phyloP scores from a whole-genome alignment of 1,140 invertebrate species.

The Lepidurus packardi region DNA sequence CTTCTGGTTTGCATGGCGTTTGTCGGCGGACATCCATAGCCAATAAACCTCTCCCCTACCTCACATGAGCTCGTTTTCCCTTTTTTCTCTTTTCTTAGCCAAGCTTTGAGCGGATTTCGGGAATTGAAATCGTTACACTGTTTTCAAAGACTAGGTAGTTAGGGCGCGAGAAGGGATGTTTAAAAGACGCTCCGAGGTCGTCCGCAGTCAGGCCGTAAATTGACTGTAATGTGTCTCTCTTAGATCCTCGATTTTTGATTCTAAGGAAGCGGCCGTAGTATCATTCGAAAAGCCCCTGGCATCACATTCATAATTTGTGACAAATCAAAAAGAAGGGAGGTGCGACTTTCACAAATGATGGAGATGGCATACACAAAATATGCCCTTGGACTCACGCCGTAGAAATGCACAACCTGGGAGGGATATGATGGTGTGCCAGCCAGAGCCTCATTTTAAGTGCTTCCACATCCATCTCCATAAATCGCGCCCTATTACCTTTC shows the following conservation, averaged over 20 bases:
- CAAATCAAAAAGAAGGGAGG: neutral
- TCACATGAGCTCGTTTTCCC: neutral
- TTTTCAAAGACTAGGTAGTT: constrained; percentile 15
- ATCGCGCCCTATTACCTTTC: constrained; percentile 21
- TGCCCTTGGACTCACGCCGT: neutral
- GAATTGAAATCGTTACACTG: constrained; percentile 16
- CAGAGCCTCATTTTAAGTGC: neutral
- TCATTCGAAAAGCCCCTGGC: neutral
- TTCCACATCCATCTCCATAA: constrained; percentile 11
- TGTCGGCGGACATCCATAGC: constrained; percentile 12
- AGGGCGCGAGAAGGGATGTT: constrained; percentile 5
- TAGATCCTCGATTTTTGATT: neutral
- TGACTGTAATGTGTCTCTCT: constrained; percentile 4
- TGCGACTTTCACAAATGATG: constrained; percentile 8
- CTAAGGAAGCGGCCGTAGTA: neutral
- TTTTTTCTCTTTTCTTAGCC: neutral
- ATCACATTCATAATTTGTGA: constrained; percentile 11
- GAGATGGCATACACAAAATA: constrained; percentile 22
- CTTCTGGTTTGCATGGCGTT: constrained; percentile 17
- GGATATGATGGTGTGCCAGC: neutral
- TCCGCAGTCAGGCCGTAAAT: constrained; percentile 20
- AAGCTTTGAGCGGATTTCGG: constrained; percentile 21
- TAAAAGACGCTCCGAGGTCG: neutral
- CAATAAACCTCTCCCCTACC: constrained; percentile 4
- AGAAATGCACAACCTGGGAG: constrained; percentile 1